Evolutionary conservation across 2,888 invertebrate genomes (phyloP).

Genomic region (Peribatodes rhomboidaria): DNA sequence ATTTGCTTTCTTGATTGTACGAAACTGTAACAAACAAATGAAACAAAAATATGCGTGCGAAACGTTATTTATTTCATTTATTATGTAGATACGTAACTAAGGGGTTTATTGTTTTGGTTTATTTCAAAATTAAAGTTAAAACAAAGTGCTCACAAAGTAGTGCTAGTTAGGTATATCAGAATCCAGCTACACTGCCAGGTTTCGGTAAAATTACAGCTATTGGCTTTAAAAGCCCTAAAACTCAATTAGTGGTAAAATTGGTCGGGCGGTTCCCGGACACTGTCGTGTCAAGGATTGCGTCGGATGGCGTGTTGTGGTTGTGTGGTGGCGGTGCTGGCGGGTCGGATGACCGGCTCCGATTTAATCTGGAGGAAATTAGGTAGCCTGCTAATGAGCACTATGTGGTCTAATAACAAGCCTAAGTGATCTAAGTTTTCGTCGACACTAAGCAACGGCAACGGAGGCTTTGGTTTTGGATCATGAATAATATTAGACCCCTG

Average conservation of each 20-base stretch:
- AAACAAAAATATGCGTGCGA: no score
- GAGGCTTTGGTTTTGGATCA: no score
- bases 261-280: slow-evolving; percentile 43
- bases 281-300: slow-evolving; percentile 52
- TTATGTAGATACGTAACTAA: neutral
- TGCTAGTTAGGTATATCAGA: neutral
- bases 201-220: neutral
- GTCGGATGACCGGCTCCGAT: neutral
- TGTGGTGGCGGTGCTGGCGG: neutral
- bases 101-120: no score
- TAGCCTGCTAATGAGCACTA: neutral
- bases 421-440: no score
- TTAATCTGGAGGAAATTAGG: slow-evolving; percentile 20
- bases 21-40: neutral
- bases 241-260: slow-evolving; percentile 62
- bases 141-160: no score
- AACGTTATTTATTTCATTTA: no score
- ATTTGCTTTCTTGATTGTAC: slow-evolving; percentile 12
- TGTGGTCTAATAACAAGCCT: no score
- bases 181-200: neutral
- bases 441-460: no score
- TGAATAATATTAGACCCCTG: no score
- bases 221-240: slow-evolving; percentile 53
- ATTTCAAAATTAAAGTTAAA: no score
- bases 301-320: slow-evolving; percentile 6